Percentiles rank a stretch among this genome's conserved stretches.
Conservation (phyloP, 1,140 invertebrate genomes). For the Drosophila virilis region DNA sequence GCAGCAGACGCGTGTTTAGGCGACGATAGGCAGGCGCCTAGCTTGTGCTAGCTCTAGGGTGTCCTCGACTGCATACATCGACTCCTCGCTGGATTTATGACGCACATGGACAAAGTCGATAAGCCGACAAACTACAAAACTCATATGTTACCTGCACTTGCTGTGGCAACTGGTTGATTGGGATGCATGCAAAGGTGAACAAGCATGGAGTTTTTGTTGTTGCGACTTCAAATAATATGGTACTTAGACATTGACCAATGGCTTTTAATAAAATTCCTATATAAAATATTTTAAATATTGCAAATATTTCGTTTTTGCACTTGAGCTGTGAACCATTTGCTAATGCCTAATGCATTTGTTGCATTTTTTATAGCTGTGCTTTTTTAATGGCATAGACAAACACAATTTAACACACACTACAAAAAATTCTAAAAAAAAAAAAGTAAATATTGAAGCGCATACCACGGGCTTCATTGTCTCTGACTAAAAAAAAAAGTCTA, state of each 20-base stretch:
- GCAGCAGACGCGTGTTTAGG: conserved; percentile 58
- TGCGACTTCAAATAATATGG: no score
- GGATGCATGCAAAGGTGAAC: neutral
- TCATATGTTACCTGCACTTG: neutral
- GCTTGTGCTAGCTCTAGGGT: neutral
- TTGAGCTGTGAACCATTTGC: neutral
- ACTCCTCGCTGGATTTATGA: conserved; percentile 1
- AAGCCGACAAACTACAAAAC: conserved; percentile 4
- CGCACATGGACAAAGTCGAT: neutral
- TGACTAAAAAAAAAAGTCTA: conserved; percentile 51
- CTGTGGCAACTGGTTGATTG: neutral
- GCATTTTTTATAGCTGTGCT: conserved; percentile 20
- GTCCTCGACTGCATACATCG: neutral
- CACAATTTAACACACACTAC: conserved; percentile 31
- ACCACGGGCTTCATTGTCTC: conserved; percentile 34
- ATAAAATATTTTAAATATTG: no score
- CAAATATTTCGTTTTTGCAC: neutral
- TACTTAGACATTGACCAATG: no score
- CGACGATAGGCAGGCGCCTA: conserved; percentile 39
- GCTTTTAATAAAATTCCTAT: no score
- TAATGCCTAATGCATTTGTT: conserved; percentile 22
- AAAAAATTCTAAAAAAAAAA: no score
- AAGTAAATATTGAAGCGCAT: neutral
- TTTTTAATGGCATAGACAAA: conserved; percentile 35
- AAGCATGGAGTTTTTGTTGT: neutral